These are phyloP conservation scores for Leptinotarsa haldemani DNA, from an alignment of 2,888 invertebrate genomes.

Conservation along the genomic window DNA sequence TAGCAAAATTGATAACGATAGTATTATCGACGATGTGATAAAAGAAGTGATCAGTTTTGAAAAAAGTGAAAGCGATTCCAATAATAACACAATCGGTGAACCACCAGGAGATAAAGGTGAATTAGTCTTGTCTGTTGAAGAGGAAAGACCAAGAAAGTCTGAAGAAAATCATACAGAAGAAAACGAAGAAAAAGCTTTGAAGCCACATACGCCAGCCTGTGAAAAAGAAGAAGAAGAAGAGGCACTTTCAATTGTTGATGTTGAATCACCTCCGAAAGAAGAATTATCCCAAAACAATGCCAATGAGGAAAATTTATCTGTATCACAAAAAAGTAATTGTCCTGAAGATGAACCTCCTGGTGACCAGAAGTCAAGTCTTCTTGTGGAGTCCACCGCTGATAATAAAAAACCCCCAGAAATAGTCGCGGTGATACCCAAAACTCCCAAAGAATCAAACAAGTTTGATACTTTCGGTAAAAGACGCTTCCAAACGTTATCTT, in stretches of 20 bases:
- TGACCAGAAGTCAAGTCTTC: not conserved
- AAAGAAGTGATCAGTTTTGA: constrained; percentile 30
- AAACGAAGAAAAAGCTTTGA: not conserved
- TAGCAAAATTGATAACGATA: constrained; percentile 29
- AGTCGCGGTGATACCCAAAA: constrained; percentile 56
- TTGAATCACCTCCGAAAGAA: too few relatives aligned
- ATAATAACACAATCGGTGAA: too few relatives aligned
- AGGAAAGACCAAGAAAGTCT: not conserved
- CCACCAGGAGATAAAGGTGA: too few relatives aligned
- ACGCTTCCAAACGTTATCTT: constrained; percentile 55
- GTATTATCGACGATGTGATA: constrained; percentile 35
- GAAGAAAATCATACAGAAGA: not conserved
- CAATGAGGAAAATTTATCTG: not conserved
- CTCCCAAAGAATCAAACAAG: constrained; percentile 43
- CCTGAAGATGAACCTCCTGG: not conserved
- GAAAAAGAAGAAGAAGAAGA: not conserved
- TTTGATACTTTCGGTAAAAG: constrained; percentile 55
- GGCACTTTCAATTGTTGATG: too few relatives aligned
- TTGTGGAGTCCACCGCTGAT: constrained; percentile 20
- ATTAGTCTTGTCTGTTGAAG: not conserved
- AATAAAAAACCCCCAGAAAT: constrained; percentile 53
- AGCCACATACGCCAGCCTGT: not conserved
- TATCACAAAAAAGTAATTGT: not conserved
- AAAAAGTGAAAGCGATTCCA: not conserved
- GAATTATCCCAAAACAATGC: not conserved